Base-by-base conservation (phyloP, 2,113 vertebrate species). In the Cyprinodon brontotheroides region DNA sequence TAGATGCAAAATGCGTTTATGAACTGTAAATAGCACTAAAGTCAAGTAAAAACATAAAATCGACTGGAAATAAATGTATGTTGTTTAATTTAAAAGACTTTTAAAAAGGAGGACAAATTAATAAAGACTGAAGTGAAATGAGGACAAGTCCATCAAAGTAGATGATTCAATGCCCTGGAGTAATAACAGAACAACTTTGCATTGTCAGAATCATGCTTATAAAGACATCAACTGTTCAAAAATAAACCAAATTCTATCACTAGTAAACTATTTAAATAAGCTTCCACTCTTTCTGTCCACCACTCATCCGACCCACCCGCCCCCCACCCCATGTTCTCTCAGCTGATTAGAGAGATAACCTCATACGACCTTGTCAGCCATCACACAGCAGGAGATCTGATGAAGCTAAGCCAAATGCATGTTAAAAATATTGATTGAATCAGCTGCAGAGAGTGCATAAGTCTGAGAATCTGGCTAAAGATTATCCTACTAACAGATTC, bases 281-380 rank as follows among this genome's bases (percentile, higher is more conserved):
- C 69, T 17, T 53, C n/a, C 64, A 60, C 60, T 69, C 64, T 61
- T 48, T 63, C 53, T 61, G 59, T 65, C 9, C 8, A 12, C 15
- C 36, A 59, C 37, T 71, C 69, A 15, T 40, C 12, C 38, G 61
- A 69, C 65, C 61, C 62, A 4, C 45, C 38, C 61, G 67, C 65
- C 61, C 62, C 3, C 45, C 20, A 61, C 68, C 79, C 48, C 64
- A 47, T 80, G 80, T 65, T 79, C 86, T 82, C 38, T 37, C 72
- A 87, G 85, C 85, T 87, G 88, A 86, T 89, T 87, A 79, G 11
- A 57, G 50, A 53, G 73, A 66, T 66, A 48, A 61, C 62, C 74
- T 86, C 43, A 36, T 72, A 77, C 37, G 15, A 66, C 64, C 64
- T 63, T 61, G 38, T 78, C 77, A 65, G 77, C 47, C 38, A 73